A percentile compares a stretch with the other conserved stretches of the same genome.
phyloP scores from a whole-genome alignment of 2,113 vertebrate species.

The Neogale vison region DNA sequence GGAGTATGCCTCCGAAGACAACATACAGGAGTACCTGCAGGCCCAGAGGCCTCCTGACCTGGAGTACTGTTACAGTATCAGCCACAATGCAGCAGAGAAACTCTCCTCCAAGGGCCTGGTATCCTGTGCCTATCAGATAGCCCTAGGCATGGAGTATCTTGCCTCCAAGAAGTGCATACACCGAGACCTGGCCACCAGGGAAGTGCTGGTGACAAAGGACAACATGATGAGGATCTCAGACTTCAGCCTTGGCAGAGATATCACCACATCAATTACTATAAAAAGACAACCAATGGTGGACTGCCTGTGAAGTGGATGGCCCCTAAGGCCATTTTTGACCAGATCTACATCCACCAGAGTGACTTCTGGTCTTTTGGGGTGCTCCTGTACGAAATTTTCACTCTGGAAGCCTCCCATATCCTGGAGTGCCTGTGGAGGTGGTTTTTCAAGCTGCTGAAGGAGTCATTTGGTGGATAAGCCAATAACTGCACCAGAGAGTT shows the following conservation, averaged over 20 bases:
- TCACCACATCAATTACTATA: conserved; percentile 99
- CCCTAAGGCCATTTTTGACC: conserved; percentile 95
- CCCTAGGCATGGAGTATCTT: conserved; percentile 97
- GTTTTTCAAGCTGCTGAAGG: conserved; percentile 98
- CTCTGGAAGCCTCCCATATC: conserved; percentile 96
- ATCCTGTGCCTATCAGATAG: conserved; percentile 97
- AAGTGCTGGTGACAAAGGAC: conserved; percentile 97
- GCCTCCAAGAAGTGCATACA: conserved; percentile 99
- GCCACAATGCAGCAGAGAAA: conserved; percentile 92
- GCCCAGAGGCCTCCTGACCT: conserved; percentile 95
- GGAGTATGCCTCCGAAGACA: conserved; percentile 97
- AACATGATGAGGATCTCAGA: conserved; percentile 99
- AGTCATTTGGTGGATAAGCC: conserved; percentile 99
- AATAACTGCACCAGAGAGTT: conserved; percentile 97
- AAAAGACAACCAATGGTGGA: conserved; percentile 97
- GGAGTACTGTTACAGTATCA: conserved; percentile 98
- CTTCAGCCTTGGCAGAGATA: conserved; percentile 96
- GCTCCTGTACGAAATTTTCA: conserved; percentile 99
- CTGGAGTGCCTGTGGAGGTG: conserved; percentile 96
- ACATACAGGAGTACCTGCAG: conserved; percentile 94
- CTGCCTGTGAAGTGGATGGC: conserved; percentile 99
- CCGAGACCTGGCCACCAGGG: conserved; percentile 95
- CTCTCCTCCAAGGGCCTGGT: conserved; percentile 95
- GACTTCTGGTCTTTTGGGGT: conserved; percentile 99
- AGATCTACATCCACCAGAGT: conserved; percentile 98